Evolutionary conservation across 2,888 invertebrate genomes (phyloP).

Genomic region (Monoplex corrugatus): DNA sequence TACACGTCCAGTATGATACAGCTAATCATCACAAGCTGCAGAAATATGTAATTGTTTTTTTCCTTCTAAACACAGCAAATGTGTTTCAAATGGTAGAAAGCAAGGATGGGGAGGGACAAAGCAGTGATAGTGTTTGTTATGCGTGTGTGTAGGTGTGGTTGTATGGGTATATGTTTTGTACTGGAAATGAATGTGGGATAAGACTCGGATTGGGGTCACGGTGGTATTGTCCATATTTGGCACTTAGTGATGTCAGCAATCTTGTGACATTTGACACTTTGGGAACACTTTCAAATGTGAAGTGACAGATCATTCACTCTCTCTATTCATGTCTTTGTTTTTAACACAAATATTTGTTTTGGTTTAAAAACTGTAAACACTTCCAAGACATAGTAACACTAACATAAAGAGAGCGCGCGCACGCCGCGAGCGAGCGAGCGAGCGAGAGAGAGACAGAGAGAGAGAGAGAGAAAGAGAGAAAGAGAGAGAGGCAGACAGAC

Average conservation of each 20-base stretch:
- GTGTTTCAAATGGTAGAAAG: background rate
- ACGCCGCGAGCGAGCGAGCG: background rate
- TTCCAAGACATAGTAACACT: background rate
- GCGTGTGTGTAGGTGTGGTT: too few relatives aligned
- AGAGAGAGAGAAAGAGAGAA: background rate
- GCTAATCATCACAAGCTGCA: too few relatives aligned
- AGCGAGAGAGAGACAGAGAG: constrained; percentile 3
- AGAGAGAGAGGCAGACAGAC: background rate
- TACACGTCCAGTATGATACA: too few relatives aligned
- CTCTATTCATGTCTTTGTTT: background rate
- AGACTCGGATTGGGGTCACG: background rate
- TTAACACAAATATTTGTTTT: background rate
- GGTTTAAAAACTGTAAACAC: background rate
- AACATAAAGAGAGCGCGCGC: background rate
- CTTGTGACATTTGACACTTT: background rate
- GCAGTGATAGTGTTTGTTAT: background rate
- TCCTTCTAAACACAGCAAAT: too few relatives aligned
- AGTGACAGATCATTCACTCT: background rate
- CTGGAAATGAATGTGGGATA: background rate
- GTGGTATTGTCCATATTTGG: constrained; percentile 23
- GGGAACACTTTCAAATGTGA: constrained; percentile 20
- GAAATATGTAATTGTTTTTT: too few relatives aligned
- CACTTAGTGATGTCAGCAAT: constrained; percentile 26
- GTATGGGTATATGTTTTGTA: background rate
- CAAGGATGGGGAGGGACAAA: background rate